phyloP scores from a whole-genome alignment of 2,888 invertebrate genomes.

The Tetrapedia diversipes region DNA sequence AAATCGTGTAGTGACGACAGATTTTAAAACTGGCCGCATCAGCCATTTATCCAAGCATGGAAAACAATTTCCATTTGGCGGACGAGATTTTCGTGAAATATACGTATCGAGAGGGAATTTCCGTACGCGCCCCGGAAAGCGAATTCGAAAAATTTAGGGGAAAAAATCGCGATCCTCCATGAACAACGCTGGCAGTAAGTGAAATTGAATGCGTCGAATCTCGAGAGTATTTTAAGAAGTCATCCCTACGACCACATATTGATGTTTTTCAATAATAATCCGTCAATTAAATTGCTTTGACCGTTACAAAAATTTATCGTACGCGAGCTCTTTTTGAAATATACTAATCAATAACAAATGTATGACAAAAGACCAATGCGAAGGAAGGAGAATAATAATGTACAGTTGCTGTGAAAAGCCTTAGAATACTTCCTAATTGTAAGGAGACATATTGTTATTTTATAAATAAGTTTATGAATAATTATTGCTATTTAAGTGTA shows the following conservation, averaged over 20 bases:
- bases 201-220: background rate
- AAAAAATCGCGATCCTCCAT: background rate
- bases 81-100: slow-evolving; percentile 20
- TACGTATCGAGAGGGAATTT: slow-evolving; percentile 16
- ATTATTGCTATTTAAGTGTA: too few relatives aligned
- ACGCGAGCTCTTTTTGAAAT: too few relatives aligned
- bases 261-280: background rate
- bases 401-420: too few relatives aligned
- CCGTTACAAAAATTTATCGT: slow-evolving; percentile 19
- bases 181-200: background rate
- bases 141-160: background rate
- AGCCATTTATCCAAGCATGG: slow-evolving; percentile 7
- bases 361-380: too few relatives aligned
- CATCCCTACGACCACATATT: slow-evolving; percentile 10
- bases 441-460: too few relatives aligned
- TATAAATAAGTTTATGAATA: too few relatives aligned
- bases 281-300: slow-evolving; percentile 28
- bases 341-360: too few relatives aligned
- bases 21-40: slow-evolving; percentile 16
- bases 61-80: slow-evolving; percentile 24
- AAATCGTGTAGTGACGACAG: background rate
- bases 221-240: slow-evolving; percentile 16
- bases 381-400: too few relatives aligned
- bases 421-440: too few relatives aligned
- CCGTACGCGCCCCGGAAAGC: background rate